phyloP scores from a whole-genome alignment of 2,888 invertebrate species.

The Amaurobius ferox region DNA sequence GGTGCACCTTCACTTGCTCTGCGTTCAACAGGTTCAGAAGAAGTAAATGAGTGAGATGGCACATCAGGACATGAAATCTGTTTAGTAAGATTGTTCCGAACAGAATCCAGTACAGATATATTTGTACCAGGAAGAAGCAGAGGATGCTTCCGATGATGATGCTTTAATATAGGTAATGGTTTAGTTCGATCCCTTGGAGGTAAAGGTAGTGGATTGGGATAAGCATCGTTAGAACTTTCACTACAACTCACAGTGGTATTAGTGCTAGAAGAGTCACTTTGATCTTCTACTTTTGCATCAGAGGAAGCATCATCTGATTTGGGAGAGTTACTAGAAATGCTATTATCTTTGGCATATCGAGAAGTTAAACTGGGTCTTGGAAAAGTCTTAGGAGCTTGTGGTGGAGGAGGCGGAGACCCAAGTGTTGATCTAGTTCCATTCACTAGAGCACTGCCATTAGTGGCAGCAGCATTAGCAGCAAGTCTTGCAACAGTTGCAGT shows the following conservation, averaged over 20 bases:
- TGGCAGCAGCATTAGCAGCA: constrained; percentile 59
- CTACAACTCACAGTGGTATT: constrained; percentile 60
- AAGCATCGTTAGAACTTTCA: constrained; percentile 74
- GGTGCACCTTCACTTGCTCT: constrained; percentile 58
- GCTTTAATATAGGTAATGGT: constrained; percentile 82
- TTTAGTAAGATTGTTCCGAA: constrained; percentile 66
- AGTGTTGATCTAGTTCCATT: constrained; percentile 51
- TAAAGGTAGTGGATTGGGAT: constrained; percentile 84
- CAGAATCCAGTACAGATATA: constrained; percentile 21
- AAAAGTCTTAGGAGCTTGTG: constrained; percentile 58
- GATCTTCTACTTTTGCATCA: constrained; percentile 37
- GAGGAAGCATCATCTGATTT: constrained; percentile 17
- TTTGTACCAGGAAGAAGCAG: constrained; percentile 83
- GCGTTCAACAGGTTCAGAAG: constrained; percentile 24
- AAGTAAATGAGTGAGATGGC: constrained; percentile 51
- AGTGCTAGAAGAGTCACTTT: constrained; percentile 59
- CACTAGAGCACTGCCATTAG: constrained; percentile 19
- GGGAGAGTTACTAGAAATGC: neutral
- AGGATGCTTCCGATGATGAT: constrained; percentile 89
- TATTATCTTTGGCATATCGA: constrained; percentile 40
- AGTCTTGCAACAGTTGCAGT: constrained; percentile 73
- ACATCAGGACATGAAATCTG: constrained; percentile 73
- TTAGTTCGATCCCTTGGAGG: constrained; percentile 87
- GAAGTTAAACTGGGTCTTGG: constrained; percentile 44
- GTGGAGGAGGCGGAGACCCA: constrained; percentile 63